A percentile compares a stretch with the other conserved stretches of the same genome.
Evolutionary conservation across 1,140 invertebrate species (phyloP).

Genomic region (Phortica variegata): DNA sequence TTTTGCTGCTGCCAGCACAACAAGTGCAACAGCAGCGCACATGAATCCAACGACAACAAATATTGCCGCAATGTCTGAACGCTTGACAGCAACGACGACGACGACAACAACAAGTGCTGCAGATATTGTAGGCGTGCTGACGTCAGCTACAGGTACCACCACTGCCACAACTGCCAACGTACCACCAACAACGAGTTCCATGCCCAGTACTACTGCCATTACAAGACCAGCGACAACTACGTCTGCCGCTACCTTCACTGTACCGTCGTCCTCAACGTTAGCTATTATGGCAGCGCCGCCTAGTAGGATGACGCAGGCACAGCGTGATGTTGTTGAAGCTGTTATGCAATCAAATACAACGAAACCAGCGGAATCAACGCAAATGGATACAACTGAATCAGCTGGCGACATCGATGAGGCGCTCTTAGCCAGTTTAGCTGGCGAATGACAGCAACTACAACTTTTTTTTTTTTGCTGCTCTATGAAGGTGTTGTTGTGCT

Average conservation of each 20-base stretch:
- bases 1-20: constrained; percentile 10
- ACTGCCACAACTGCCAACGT: no score
- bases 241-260: no score
- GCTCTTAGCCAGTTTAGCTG: constrained; percentile 38
- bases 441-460: constrained; percentile 23
- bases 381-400: neutral
- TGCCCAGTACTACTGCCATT: no score
- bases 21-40: constrained; percentile 1
- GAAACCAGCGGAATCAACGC: no score
- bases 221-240: no score
- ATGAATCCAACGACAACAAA: neutral
- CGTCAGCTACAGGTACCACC: no score
- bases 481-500: no score
- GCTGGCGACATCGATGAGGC: constrained; percentile 41
- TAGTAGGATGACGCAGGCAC: neutral
- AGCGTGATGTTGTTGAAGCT: constrained; percentile 23
- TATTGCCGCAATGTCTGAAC: neutral
- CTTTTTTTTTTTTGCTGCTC: constrained; percentile 16
- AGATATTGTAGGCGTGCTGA: no score
- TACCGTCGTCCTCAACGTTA: neutral
- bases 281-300: neutral
- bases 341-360: constrained; percentile 2
- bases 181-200: no score
- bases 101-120: no score
- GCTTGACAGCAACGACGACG: no score